Base-by-base conservation (phyloP, 2,113 vertebrate species). In the Cyprinodon tularosa region DNA sequence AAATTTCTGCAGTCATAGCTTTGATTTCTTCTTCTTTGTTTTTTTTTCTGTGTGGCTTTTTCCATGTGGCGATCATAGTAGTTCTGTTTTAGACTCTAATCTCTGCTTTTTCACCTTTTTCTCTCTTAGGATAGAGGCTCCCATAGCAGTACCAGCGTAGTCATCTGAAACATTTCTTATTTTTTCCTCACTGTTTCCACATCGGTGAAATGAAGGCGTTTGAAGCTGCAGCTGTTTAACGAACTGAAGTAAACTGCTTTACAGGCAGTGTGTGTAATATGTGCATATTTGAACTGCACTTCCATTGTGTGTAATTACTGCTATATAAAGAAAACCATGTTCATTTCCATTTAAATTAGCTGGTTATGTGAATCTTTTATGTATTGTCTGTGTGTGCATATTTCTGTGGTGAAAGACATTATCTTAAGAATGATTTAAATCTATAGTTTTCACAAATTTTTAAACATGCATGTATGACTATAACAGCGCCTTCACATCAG, bases 91-190 rank as follows among this genome's bases (percentile, higher is more conserved):
- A 39, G 60, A 74, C 60, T 74, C 64, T 44, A 83, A 78, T 13
- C 20, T 57, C 4, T 0, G 3, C 42, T 78, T 67, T 81, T 0
- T 91, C 75, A 83, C 83, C 81, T 74, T 90, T 84, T 89, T 85
- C 76, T 89, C 75, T 90, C 50, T 1, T 88, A 99, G 98, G 97
- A 97, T 84, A 95, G 90, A 88, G 97, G 96, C 93, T 98, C 96
- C 82, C 94, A 93, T 92, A 98, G 97, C 83, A 95, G 90, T 88
- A 94, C 89, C 86, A 99, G 96, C 72, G 92, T 97, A 81, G 93
- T 99, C 88, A 97, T 99, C 91, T 95, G 86, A 94, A 86, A 71
- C 82, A 71, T 82, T 88, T 86, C 50, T 66, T 67, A 73, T 67
- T 5, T 75, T 37, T 20, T 81, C 62, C 66, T 87, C 48, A 78